Evolutionary conservation across 1,140 invertebrate genomes (phyloP).

Genomic region (Agrypnia vestita): DNA sequence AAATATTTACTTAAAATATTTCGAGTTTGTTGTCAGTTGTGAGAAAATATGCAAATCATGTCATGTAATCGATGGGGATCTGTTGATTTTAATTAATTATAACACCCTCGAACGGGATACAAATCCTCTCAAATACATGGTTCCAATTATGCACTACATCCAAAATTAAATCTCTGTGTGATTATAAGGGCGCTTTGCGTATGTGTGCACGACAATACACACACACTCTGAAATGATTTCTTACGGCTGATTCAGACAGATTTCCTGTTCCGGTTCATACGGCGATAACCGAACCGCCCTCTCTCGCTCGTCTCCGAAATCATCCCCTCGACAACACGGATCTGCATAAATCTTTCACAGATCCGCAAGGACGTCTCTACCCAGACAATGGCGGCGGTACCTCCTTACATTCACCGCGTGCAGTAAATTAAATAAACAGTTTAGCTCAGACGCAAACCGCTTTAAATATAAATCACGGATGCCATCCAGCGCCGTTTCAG

Average conservation of each 20-base stretch:
- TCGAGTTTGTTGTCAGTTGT: too few species aligned
- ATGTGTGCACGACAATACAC: too few species aligned
- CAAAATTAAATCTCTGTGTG: too few species aligned
- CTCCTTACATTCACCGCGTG: conserved; percentile 31
- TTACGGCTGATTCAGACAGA: conserved; percentile 27
- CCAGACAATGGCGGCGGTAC: neutral
- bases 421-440: conserved; percentile 53
- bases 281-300: conserved; percentile 2
- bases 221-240: conserved; percentile 2
- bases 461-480: conserved; percentile 45
- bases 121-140: too few species aligned
- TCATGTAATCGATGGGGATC: too few species aligned
- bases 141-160: too few species aligned
- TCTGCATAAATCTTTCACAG: conserved; percentile 48
- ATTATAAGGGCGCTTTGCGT: too few species aligned
- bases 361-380: conserved; percentile 17
- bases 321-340: conserved; percentile 12
- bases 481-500: conserved; percentile 28
- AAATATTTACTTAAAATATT: too few species aligned
- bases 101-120: too few species aligned
- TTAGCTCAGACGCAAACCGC: conserved; percentile 46
- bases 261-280: neutral
- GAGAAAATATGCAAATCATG: too few species aligned
- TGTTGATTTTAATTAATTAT: too few species aligned
- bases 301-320: neutral